Percentiles rank a stretch among this genome's conserved stretches.
phyloP scores from a whole-genome alignment of 2,888 invertebrate genomes.

The Osmoderma eremita region DNA sequence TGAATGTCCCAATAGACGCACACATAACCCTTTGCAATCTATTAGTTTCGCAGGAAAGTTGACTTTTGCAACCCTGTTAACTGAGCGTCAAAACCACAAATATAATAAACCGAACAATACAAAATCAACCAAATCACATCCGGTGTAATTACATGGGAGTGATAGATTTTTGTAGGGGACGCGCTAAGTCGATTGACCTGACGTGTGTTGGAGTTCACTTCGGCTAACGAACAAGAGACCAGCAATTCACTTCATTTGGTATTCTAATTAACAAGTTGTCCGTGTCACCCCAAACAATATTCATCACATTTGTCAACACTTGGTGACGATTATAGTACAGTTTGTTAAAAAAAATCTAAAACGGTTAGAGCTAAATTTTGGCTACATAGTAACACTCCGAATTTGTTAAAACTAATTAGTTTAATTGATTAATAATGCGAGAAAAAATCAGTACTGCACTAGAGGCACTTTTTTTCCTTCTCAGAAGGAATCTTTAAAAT shows the following conservation, averaged over 20 bases:
- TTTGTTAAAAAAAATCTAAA: too few species aligned
- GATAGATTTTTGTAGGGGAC: constrained; percentile 43
- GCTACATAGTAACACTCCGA: too few species aligned
- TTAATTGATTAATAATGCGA: too few species aligned
- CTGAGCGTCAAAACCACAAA: constrained; percentile 44
- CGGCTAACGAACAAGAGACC: constrained; percentile 34
- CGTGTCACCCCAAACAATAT: not conserved
- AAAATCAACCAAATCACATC: constrained; percentile 54
- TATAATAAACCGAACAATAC: constrained; percentile 53
- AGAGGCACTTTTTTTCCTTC: too few species aligned
- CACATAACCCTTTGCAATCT: not conserved
- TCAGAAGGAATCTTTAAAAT: too few species aligned
- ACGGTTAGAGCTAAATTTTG: too few species aligned
- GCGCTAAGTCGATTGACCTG: constrained; percentile 48
- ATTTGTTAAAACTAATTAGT: too few species aligned
- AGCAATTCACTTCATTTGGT: constrained; percentile 48
- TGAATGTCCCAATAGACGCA: too few species aligned
- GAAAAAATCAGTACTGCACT: too few species aligned
- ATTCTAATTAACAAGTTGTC: constrained; percentile 48
- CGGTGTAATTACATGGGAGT: constrained; percentile 49
- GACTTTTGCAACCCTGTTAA: not conserved
- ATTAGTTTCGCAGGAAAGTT: not conserved
- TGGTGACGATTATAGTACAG: too few species aligned
- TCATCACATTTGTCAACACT: too few species aligned
- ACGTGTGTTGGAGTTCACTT: constrained; percentile 32